phyloP scores from a whole-genome alignment of 2,797 vertebrate species.

The Novumbra hubbsi region DNA sequence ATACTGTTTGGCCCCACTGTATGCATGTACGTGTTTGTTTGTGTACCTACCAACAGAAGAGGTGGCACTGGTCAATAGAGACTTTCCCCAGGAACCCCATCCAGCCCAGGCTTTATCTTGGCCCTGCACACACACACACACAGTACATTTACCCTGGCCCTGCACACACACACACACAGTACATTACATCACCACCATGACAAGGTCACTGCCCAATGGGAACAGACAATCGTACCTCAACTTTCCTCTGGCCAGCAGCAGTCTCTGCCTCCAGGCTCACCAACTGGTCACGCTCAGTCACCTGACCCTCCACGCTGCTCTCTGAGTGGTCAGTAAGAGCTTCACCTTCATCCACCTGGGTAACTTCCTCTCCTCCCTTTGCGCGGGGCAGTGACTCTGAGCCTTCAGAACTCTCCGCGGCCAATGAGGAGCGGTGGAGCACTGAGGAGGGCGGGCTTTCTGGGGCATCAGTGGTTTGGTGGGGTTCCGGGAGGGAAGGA shows the following conservation, averaged over 20 bases:
- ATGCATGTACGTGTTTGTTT: not conserved
- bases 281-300: conserved; percentile 79
- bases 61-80: conserved; percentile 88
- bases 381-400: conserved; percentile 21
- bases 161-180: not conserved
- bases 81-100: conserved; percentile 96
- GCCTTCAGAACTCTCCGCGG: conserved; percentile 16
- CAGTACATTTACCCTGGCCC: conserved; percentile 12
- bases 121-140: conserved; percentile 38
- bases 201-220: not conserved
- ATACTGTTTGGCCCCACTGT: too few relatives aligned
- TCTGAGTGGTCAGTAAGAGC: conserved; percentile 34
- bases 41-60: conserved; percentile 86
- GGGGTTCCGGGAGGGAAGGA: conserved; percentile 12
- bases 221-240: conserved; percentile 40
- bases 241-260: conserved; percentile 49
- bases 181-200: not conserved
- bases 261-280: conserved; percentile 83
- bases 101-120: conserved; percentile 81
- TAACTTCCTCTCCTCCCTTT: conserved; percentile 9
- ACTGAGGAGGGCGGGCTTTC: conserved; percentile 32
- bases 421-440: conserved; percentile 31
- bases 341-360: conserved; percentile 16
- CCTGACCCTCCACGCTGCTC: conserved; percentile 39
- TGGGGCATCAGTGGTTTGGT: not conserved